Conservation (phyloP, 2,888 invertebrate species). For the Leucania comma region DNA sequence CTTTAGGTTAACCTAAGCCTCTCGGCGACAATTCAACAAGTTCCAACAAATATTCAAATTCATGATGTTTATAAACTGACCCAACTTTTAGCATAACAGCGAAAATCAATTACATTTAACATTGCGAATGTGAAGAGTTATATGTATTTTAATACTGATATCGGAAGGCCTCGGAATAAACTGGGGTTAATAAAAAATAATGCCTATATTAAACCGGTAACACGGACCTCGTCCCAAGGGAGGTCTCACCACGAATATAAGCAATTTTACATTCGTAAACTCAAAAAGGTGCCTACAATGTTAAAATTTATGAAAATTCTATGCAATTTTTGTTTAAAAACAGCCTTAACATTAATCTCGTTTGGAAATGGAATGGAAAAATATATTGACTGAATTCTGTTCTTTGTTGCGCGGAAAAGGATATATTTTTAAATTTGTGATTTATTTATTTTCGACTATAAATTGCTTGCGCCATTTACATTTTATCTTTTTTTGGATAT, state of each 20-base stretch:
- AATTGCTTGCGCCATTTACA: background rate
- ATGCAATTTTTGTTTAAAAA: constrained; percentile 57
- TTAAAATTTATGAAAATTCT: constrained; percentile 62
- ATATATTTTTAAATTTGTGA: constrained; percentile 49
- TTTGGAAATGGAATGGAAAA: constrained; percentile 55
- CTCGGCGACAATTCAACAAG: constrained; percentile 2
- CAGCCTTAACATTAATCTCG: constrained; percentile 48
- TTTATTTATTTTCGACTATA: constrained; percentile 39
- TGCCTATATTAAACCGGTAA: constrained; percentile 77
- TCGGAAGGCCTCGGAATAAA: constrained; percentile 70
- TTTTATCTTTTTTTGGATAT: background rate
- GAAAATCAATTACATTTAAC: constrained; percentile 62
- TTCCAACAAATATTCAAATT: background rate
- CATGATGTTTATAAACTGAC: background rate
- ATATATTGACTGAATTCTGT: constrained; percentile 52
- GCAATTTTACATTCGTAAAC: constrained; percentile 69
- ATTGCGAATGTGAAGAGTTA: constrained; percentile 60
- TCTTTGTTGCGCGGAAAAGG: constrained; percentile 44
- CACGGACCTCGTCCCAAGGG: constrained; percentile 71
- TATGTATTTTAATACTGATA: constrained; percentile 66
- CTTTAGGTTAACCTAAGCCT: constrained; percentile 47
- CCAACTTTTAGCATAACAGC: constrained; percentile 15
- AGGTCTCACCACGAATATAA: constrained; percentile 66
- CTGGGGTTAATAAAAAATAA: constrained; percentile 80
- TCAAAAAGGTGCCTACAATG: constrained; percentile 46